Conservation (phyloP, 2,113 vertebrate species). For the Scophthalmus maximus region DNA sequence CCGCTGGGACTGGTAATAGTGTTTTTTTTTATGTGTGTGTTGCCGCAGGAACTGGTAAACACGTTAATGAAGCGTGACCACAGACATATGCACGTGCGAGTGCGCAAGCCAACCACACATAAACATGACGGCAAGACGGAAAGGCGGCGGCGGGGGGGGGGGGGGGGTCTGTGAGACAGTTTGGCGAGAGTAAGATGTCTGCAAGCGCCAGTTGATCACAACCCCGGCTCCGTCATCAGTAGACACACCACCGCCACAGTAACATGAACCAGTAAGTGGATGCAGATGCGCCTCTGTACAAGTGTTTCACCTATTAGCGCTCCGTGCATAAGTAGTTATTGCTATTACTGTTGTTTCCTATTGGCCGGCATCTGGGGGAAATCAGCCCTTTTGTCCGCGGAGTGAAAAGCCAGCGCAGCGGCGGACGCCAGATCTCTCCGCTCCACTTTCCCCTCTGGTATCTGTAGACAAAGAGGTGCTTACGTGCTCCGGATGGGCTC, state of each 20-base stretch:
- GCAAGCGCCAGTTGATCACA: constrained; percentile 35
- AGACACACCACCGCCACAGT: constrained; percentile 44
- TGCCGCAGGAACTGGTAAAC: constrained; percentile 69
- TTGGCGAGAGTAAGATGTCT: constrained; percentile 14
- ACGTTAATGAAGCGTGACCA: constrained; percentile 51
- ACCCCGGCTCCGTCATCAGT: constrained; percentile 56
- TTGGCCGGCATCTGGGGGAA: constrained; percentile 49
- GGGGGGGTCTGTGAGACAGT: too few relatives aligned
- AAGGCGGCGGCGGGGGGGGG: too few relatives aligned
- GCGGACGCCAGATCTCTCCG: constrained; percentile 30
- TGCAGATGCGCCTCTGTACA: constrained; percentile 54
- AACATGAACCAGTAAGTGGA: constrained; percentile 55
- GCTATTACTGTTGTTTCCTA: constrained; percentile 46
- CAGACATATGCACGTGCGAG: background rate
- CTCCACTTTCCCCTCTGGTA: constrained; percentile 20
- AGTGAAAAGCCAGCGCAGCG: constrained; percentile 25
- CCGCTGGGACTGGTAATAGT: constrained; percentile 54
- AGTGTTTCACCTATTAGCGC: constrained; percentile 57
- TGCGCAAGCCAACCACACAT: too few relatives aligned
- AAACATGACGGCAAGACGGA: too few relatives aligned
- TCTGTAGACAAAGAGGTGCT: constrained; percentile 39
- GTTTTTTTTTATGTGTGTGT: constrained; percentile 56
- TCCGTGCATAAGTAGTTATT: constrained; percentile 49
- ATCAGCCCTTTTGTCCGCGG: constrained; percentile 53
- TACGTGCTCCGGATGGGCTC: constrained; percentile 30